A percentile compares a stretch with the other conserved stretches of the same genome.
These are phyloP conservation scores for Rhinolophus sinicus DNA, from an alignment of 2,113 vertebrate species.

Conservation along the genomic window DNA sequence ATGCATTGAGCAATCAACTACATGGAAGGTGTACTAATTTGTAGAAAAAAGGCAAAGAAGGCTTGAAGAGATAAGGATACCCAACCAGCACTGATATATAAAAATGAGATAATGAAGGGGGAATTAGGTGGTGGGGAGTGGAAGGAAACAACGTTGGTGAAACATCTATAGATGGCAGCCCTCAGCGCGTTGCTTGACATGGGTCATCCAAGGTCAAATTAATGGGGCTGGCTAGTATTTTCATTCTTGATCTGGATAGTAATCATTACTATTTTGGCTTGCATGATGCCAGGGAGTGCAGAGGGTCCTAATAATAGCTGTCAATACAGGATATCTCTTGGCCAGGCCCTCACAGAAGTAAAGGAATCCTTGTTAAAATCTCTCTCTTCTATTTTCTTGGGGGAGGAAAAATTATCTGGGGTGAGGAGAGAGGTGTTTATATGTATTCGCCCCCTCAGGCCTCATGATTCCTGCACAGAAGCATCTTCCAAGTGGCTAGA, in stretches of 20 bases:
- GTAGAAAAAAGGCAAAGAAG: background rate
- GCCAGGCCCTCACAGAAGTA: background rate
- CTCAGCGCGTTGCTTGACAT: background rate
- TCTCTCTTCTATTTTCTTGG: background rate
- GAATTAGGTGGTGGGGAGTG: background rate
- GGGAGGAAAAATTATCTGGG: background rate
- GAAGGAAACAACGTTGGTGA: background rate
- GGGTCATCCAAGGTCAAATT: background rate
- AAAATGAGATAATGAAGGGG: background rate
- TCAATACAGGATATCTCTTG: background rate
- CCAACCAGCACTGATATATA: background rate
- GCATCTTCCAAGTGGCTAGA: background rate
- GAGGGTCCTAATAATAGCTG: background rate
- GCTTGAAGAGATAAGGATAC: background rate
- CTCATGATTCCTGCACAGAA: background rate
- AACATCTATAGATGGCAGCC: background rate
- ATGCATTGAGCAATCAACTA: background rate
- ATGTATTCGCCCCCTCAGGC: rapidly evolving
- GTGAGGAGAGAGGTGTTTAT: background rate
- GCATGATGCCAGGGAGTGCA: background rate
- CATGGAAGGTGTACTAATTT: background rate
- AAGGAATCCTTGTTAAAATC: background rate
- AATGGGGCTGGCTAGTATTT: background rate
- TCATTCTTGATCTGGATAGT: background rate
- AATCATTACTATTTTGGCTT: background rate